Evolutionary conservation across 2,888 invertebrate species (phyloP).

Genomic region (Ommatoiulus sabulosus): DNA sequence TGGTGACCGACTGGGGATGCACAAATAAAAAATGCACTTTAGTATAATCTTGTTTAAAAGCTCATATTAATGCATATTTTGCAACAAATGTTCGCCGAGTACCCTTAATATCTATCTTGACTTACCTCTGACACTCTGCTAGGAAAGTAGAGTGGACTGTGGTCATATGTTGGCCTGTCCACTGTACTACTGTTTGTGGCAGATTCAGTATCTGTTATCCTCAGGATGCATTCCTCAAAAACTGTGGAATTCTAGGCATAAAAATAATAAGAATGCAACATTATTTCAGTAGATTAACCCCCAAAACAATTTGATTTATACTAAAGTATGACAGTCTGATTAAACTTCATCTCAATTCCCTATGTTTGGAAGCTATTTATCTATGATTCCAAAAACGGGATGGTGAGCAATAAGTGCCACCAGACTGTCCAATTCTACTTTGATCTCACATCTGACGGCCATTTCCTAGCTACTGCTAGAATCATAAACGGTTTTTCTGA

Average conservation of each 20-base stretch:
- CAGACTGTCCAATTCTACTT: neutral
- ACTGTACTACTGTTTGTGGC: neutral
- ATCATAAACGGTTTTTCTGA: slow-evolving; percentile 37
- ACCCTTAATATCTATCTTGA: no score
- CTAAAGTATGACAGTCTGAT: no score
- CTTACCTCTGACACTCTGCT: neutral
- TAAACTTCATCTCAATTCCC: no score
- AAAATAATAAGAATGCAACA: neutral
- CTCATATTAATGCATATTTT: neutral
- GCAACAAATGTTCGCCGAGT: no score
- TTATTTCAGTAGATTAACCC: neutral
- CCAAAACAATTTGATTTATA: neutral
- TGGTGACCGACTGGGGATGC: neutral
- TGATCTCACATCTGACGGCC: slow-evolving; percentile 5
- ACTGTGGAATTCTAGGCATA: neutral
- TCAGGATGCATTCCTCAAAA: slow-evolving; percentile 23
- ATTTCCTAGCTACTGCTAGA: slow-evolving; percentile 5
- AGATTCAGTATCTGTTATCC: slow-evolving; percentile 35
- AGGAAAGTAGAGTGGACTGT: slow-evolving; percentile 25
- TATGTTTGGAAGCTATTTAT: no score
- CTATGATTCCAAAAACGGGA: no score
- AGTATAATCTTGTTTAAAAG: neutral
- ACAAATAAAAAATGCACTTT: neutral
- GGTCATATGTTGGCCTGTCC: slow-evolving; percentile 1
- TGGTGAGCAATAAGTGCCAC: no score